phyloP scores from a whole-genome alignment of 2,888 invertebrate species.

The Pyralis farinalis region DNA sequence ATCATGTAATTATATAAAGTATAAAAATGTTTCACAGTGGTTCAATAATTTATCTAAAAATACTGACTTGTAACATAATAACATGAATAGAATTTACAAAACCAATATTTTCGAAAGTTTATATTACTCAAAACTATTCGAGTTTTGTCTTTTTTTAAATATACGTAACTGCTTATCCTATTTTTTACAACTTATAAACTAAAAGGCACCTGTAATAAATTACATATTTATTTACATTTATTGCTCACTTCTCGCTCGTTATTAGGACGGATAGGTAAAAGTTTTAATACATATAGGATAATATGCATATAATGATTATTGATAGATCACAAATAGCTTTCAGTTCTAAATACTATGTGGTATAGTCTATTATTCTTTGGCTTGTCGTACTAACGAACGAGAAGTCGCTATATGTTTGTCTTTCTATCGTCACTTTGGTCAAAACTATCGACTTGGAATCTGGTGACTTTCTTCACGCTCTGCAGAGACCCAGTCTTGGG shows the following conservation, averaged over 20 bases:
- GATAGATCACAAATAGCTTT: conserved; percentile 3
- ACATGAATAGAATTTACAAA: too few relatives aligned
- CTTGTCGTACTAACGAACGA: conserved; percentile 58
- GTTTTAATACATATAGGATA: neutral
- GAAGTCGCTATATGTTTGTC: conserved; percentile 49
- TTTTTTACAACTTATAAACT: conserved; percentile 7
- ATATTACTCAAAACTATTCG: too few relatives aligned
- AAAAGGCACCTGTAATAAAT: conserved; percentile 21
- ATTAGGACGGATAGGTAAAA: conserved; percentile 59
- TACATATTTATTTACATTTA: conserved; percentile 21
- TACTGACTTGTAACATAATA: too few relatives aligned
- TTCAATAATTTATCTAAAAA: too few relatives aligned
- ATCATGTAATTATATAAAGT: too few relatives aligned
- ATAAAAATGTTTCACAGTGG: too few relatives aligned
- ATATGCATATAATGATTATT: conserved; percentile 5
- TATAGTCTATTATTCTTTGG: conserved; percentile 48
- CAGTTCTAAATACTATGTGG: conserved; percentile 11
- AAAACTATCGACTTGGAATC: conserved; percentile 48
- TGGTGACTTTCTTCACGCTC: conserved; percentile 44
- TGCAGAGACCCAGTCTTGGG: conserved; percentile 29
- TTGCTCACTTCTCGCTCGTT: conserved; percentile 49
- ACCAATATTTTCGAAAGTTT: too few relatives aligned
- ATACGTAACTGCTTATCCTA: too few relatives aligned
- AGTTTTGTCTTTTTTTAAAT: too few relatives aligned
- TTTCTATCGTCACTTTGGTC: conserved; percentile 33